phyloP scores from a whole-genome alignment of 1,140 invertebrate genomes.

The Drosophila parvula region DNA sequence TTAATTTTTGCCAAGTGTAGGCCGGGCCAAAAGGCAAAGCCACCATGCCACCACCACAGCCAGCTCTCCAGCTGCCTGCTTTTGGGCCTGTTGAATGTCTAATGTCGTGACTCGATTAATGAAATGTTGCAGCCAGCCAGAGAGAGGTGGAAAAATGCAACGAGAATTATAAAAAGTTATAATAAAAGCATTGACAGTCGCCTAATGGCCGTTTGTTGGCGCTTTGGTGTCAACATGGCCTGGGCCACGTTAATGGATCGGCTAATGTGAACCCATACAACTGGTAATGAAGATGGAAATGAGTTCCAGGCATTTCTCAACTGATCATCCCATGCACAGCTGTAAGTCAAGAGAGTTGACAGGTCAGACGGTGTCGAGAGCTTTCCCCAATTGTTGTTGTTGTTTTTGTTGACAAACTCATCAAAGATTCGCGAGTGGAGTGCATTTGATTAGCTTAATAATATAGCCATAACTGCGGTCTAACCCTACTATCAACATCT shows the following conservation, averaged over 20 bases:
- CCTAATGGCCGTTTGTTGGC: conserved; percentile 77
- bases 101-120: conserved; percentile 82
- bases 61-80: conserved; percentile 46
- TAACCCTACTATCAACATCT: conserved; percentile 72
- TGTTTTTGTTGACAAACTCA: conserved; percentile 63
- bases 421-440: conserved; percentile 62
- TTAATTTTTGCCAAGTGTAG: not conserved
- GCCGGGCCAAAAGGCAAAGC: conserved; percentile 12
- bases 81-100: conserved; percentile 75
- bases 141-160: conserved; percentile 66
- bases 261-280: conserved; percentile 39
- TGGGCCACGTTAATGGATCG: conserved; percentile 72
- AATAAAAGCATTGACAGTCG: conserved; percentile 80
- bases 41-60: not conserved
- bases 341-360: conserved; percentile 23
- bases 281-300: conserved; percentile 14
- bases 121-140: conserved; percentile 68
- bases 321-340: not conserved
- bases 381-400: conserved; percentile 22
- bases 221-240: conserved; percentile 58
- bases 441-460: conserved; percentile 76
- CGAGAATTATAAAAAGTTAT: conserved; percentile 79
- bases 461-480: conserved; percentile 67
- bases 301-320: not conserved
- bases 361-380: conserved; percentile 1